Percentiles rank a stretch among this genome's conserved stretches.
phyloP scores from a whole-genome alignment of 2,113 vertebrate species.

The Clarias macrocephalus region DNA sequence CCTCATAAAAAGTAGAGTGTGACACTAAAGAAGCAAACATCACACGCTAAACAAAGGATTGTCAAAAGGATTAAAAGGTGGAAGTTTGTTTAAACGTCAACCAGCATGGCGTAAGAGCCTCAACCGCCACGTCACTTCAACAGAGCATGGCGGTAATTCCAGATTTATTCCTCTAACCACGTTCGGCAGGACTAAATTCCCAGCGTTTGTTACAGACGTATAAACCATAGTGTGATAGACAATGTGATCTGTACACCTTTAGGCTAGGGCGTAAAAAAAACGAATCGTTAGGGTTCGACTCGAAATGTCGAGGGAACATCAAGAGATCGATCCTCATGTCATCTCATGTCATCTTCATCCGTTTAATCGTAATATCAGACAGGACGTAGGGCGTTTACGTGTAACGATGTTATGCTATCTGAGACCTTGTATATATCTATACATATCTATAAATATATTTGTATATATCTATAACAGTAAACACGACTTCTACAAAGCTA shows the following conservation, averaged over 20 bases:
- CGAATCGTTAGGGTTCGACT: neutral
- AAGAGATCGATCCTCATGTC: slow-evolving; percentile 19
- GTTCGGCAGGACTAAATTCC: neutral
- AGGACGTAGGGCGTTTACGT: slow-evolving; percentile 54
- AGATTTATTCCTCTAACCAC: neutral
- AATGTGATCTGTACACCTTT: slow-evolving; percentile 23
- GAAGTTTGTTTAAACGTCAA: neutral
- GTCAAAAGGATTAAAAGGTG: neutral
- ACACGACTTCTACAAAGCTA: slow-evolving; percentile 65
- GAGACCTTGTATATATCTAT: slow-evolving; percentile 52
- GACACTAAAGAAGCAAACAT: neutral
- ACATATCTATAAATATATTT: slow-evolving; percentile 65
- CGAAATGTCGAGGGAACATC: neutral
- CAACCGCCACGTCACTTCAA: neutral
- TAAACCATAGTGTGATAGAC: slow-evolving; percentile 2
- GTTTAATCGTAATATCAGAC: slow-evolving; percentile 54
- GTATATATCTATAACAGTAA: slow-evolving; percentile 69
- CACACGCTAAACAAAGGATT: neutral
- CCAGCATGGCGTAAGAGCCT: neutral
- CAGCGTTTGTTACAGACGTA: neutral
- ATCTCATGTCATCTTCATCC: slow-evolving; percentile 51
- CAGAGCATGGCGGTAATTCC: neutral
- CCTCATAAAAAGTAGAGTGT: neutral
- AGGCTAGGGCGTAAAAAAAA: slow-evolving; percentile 12
- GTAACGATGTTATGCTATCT: slow-evolving; percentile 66